Conservation (phyloP, 2,797 vertebrate genomes). For the Silurus lanzhouensis region DNA sequence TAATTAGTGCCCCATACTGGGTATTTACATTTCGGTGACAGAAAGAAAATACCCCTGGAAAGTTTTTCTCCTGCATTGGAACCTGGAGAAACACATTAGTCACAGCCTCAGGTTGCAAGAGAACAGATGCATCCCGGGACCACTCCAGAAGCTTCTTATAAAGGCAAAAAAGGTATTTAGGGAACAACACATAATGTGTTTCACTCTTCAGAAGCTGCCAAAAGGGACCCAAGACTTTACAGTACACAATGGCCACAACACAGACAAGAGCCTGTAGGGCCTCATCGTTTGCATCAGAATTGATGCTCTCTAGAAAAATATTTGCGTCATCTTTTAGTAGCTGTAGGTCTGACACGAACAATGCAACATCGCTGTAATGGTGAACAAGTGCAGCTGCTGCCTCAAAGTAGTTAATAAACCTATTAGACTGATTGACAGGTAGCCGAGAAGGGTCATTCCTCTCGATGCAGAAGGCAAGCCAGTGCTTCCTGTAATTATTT, state of each 20-base stretch:
- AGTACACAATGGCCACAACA: conserved; percentile 74
- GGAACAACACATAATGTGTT: conserved; percentile 69
- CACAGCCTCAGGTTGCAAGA: conserved; percentile 69
- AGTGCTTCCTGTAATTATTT: conserved; percentile 69
- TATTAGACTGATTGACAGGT: conserved; percentile 59
- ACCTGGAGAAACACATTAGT: conserved; percentile 73
- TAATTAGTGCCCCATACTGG: conserved; percentile 68
- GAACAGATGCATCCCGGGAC: conserved; percentile 67
- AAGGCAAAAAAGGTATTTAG: conserved; percentile 68
- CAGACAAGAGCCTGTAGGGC: conserved; percentile 75
- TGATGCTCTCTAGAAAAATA: conserved; percentile 73
- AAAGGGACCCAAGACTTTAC: conserved; percentile 79
- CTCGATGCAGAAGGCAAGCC: conserved; percentile 77
- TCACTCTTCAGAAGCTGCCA: conserved; percentile 77
- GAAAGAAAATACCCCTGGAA: conserved; percentile 69
- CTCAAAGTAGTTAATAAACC: conserved; percentile 71
- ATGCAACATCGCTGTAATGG: conserved; percentile 72
- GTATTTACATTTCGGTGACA: conserved; percentile 67
- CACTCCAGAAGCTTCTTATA: conserved; percentile 76
- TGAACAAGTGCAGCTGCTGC: conserved; percentile 75
- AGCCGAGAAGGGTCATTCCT: conserved; percentile 73
- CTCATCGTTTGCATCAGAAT: conserved; percentile 69
- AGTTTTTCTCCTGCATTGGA: conserved; percentile 71
- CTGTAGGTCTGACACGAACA: conserved; percentile 76
- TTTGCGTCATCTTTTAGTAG: conserved; percentile 64